These are phyloP conservation scores for Arrhopalites spinosus DNA, from an alignment of 2,888 invertebrate species.

Conservation along the genomic window DNA sequence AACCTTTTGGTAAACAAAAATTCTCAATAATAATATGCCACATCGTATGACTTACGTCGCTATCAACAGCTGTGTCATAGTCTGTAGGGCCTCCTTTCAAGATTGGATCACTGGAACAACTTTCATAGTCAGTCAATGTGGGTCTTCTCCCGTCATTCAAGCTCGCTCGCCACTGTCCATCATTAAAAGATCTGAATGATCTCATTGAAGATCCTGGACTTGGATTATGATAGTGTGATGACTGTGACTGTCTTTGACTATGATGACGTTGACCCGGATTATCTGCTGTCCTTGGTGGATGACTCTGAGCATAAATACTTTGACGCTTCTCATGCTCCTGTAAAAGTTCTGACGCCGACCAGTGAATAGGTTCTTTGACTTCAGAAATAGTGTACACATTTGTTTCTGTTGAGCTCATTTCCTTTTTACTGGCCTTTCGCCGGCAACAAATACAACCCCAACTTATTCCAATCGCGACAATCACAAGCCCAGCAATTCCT, in stretches of 20 bases:
- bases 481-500: slow-evolving; percentile 58
- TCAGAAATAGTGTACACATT: slow-evolving; percentile 55
- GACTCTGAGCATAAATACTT: slow-evolving; percentile 60
- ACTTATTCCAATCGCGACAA: slow-evolving; percentile 62
- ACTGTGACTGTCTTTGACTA: not conserved
- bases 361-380: slow-evolving; percentile 54
- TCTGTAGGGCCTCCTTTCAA: slow-evolving; percentile 49
- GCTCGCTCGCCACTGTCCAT: slow-evolving; percentile 51
- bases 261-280: not conserved
- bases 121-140: slow-evolving; percentile 52
- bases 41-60: slow-evolving; percentile 37
- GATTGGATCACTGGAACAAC: slow-evolving; percentile 55
- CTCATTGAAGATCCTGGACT: slow-evolving; percentile 52
- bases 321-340: slow-evolving; percentile 66
- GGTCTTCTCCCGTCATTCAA: slow-evolving; percentile 46
- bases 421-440: slow-evolving; percentile 55
- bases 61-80: slow-evolving; percentile 54
- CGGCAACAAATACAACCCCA: slow-evolving; percentile 63
- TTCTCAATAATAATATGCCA: too few relatives aligned
- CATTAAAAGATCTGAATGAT: slow-evolving; percentile 55
- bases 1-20: too few relatives aligned
- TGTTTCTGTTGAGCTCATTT: slow-evolving; percentile 53
- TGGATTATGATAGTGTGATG: slow-evolving; percentile 43
- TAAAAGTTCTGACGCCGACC: slow-evolving; percentile 65
- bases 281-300: not conserved